Conservation (phyloP, 2,888 invertebrate species). For the Cancer borealis region DNA sequence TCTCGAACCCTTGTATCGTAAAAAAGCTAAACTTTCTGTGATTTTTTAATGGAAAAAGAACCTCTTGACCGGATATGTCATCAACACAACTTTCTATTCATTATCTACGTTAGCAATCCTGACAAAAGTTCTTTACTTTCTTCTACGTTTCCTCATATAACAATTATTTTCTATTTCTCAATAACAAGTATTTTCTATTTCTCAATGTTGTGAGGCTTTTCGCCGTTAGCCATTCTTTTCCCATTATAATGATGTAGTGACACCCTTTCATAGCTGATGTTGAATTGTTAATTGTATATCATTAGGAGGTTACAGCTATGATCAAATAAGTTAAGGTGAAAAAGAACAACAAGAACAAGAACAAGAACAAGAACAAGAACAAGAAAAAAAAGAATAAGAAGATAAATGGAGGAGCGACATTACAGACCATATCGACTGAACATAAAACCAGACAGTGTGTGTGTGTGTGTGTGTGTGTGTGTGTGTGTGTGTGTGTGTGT, state of each 20-base stretch:
- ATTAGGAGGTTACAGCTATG: too few species aligned
- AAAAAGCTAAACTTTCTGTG: background rate
- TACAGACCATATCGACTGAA: background rate
- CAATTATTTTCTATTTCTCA: background rate
- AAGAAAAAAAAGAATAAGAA: background rate
- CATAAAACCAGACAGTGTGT: background rate
- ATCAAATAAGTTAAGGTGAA: background rate
- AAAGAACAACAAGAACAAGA: background rate
- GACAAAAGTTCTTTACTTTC: background rate
- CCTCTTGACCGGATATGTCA: background rate
- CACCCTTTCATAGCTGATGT: background rate
- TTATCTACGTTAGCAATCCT: too few species aligned
- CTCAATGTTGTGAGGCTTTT: background rate
- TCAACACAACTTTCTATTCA: background rate
- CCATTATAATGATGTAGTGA: background rate
- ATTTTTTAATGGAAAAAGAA: background rate
- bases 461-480: background rate
- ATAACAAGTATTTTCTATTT: too few species aligned
- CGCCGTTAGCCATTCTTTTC: background rate
- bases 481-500: slow-evolving; percentile 4
- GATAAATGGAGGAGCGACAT: too few species aligned
- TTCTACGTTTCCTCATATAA: background rate
- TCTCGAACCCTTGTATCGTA: background rate
- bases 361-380: background rate
- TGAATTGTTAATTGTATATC: too few species aligned